These are phyloP conservation scores for Pelmatolapia mariae DNA, from an alignment of 2,113 vertebrate species.

Conservation along the genomic window DNA sequence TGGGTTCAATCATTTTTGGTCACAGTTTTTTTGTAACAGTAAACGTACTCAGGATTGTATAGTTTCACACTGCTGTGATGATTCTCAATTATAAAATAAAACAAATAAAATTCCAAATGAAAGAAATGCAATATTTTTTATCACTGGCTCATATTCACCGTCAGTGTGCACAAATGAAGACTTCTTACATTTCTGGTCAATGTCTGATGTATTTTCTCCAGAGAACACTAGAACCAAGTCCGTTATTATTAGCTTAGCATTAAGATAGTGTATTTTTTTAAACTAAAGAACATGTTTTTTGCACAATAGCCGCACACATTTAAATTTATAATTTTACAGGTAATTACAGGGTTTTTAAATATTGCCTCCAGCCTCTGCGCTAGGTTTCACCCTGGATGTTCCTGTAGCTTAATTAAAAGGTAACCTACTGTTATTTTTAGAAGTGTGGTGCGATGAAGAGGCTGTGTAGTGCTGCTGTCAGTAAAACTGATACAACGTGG, in stretches of 20 bases:
- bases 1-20: neutral
- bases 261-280: rapidly evolving
- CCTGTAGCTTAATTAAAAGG: neutral
- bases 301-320: neutral
- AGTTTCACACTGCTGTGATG: neutral
- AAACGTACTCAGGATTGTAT: neutral
- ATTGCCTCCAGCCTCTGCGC: neutral
- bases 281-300: neutral
- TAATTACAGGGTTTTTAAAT: neutral
- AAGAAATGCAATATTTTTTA: neutral
- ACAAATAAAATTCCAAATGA: neutral
- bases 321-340: neutral
- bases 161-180: neutral
- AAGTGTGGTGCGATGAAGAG: neutral
- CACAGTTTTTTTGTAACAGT: neutral
- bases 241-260: neutral
- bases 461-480: neutral
- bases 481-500: neutral
- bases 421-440: neutral
- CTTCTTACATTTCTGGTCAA: neutral
- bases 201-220: neutral
- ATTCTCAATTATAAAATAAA: neutral
- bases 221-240: neutral
- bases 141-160: rapidly evolving
- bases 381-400: neutral